A percentile compares a stretch with the other conserved stretches of the same genome.
Evolutionary conservation across 23 tunicate genomes (phyloP).

Genomic region (Trididemnum clinides): DNA sequence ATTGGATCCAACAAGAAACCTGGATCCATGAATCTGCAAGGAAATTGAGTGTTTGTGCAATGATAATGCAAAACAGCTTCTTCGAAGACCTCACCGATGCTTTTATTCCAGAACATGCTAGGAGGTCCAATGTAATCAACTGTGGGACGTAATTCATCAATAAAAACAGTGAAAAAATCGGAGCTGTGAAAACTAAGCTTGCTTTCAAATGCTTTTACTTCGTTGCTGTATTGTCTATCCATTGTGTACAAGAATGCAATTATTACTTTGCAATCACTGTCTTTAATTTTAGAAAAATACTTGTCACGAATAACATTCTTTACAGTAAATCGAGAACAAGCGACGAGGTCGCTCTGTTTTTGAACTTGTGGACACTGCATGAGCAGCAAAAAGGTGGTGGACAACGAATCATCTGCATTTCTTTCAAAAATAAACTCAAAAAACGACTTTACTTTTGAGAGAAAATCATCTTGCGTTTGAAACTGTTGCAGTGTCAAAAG

Average conservation of each 20-base stretch:
- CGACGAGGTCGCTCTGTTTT: conserved; percentile 44
- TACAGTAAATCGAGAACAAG: conserved; percentile 75
- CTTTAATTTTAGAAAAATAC: background rate
- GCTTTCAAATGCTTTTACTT: background rate
- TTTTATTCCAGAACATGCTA: conserved; percentile 22
- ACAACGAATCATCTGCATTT: background rate
- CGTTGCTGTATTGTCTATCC: conserved; percentile 27
- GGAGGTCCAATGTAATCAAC: conserved; percentile 49
- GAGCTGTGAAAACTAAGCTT: conserved; percentile 35
- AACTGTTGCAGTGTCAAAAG: conserved; percentile 71
- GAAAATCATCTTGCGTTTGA: conserved; percentile 54
- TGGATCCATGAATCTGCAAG: background rate
- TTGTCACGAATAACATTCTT: conserved; percentile 35
- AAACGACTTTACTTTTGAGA: conserved; percentile 42
- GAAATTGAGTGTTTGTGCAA: background rate
- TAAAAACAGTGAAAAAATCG: conserved; percentile 32
- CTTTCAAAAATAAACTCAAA: background rate
- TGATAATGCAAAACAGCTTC: background rate
- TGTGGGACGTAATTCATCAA: conserved; percentile 67
- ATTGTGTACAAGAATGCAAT: conserved; percentile 70
- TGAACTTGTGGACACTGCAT: conserved; percentile 81
- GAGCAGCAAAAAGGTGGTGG: conserved; percentile 28
- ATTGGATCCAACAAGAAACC: conserved; percentile 26
- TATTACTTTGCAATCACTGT: background rate
- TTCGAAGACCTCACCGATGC: conserved; percentile 43